These are phyloP conservation scores for Zygothrica quintamaculata DNA, from an alignment of 2,888 invertebrate species.

Conservation along the genomic window DNA sequence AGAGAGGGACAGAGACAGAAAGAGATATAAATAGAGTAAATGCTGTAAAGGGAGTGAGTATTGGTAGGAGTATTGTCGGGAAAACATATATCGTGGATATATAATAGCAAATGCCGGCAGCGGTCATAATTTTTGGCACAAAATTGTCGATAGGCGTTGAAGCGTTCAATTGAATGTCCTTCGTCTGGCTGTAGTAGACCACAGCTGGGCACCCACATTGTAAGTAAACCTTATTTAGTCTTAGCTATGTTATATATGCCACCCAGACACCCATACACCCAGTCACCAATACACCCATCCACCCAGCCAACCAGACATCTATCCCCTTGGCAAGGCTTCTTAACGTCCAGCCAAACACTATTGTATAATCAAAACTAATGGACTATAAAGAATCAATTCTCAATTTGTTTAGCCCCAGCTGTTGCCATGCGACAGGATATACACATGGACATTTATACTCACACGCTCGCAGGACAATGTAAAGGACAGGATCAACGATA, in stretches of 20 bases:
- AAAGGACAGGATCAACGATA: slow-evolving; percentile 15
- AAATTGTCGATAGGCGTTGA: slow-evolving; percentile 80
- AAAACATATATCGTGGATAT: slow-evolving; percentile 70
- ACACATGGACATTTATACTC: background rate
- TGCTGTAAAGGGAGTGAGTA: background rate
- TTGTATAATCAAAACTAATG: slow-evolving; percentile 82
- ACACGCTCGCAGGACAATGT: slow-evolving; percentile 43
- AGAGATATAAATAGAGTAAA: no score
- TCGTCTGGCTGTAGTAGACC: slow-evolving; percentile 21
- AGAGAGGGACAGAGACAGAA: no score
- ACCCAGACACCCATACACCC: no score
- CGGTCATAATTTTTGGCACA: slow-evolving; percentile 77
- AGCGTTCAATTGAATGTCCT: slow-evolving; percentile 80
- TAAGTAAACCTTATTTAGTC: slow-evolving; percentile 13
- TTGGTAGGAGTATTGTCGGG: slow-evolving; percentile 10
- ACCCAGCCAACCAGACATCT: no score
- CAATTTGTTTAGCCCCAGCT: slow-evolving; percentile 81
- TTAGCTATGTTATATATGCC: background rate
- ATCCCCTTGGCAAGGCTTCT: slow-evolving; percentile 16
- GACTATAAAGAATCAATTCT: slow-evolving; percentile 83
- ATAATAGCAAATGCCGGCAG: slow-evolving; percentile 67
- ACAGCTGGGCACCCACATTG: background rate
- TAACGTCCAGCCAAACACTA: slow-evolving; percentile 53
- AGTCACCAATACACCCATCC: no score
- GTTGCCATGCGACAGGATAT: slow-evolving; percentile 41